Evolutionary conservation across 2,113 vertebrate species (phyloP), one percentile per base, ranked within the genome.

Genomic region (Desmodus rotundus): DNA sequence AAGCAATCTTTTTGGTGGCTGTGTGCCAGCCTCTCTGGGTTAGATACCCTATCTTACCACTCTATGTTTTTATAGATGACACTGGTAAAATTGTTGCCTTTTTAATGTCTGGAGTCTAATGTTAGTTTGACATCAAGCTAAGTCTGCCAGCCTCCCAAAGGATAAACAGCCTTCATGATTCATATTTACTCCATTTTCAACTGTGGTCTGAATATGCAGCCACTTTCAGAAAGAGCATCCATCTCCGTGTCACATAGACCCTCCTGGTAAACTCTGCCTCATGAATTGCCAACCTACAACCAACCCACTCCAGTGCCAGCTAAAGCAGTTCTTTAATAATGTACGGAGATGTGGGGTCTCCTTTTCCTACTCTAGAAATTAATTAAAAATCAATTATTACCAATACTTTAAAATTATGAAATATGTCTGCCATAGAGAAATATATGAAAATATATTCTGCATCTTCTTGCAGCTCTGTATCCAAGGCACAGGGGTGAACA

Each of bases 121-220:
- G 9, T 41, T 81, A 77, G 22, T 94, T 90, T 92, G 47, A 65
- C 6, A 78, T 82, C 67, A 91, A 85, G 73, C 88, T 94, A 11
- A 89, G 41, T 28, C 68, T 84, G 6, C 13, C 31, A 87, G 38
- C 7, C 4, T 94, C 28, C n/a, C 22, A 72, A 95, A 87, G 67
- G 24, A 70, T 33, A 76, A 19, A 47, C 26, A 93, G 13, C 19
- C 45, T 80, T 95, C 26, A n/a, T 43, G 41, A 84, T 91, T 86
- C 56, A 81, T 70, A 74, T 91, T 83, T 93, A 76, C 63, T 83
- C 45, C 6, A 70, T 78, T 92, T 96, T 96, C 16, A 63, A 76
- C 24, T 33, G 9, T 73, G 14, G 4, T 38, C 28, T 80, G 13
- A 19, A 83, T 43, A 73, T 52, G 10, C 54, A 93, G n/a, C 52